These are phyloP conservation scores for Tetramorium alpestre DNA, from an alignment of 1,140 invertebrate species.

Conservation along the genomic window DNA sequence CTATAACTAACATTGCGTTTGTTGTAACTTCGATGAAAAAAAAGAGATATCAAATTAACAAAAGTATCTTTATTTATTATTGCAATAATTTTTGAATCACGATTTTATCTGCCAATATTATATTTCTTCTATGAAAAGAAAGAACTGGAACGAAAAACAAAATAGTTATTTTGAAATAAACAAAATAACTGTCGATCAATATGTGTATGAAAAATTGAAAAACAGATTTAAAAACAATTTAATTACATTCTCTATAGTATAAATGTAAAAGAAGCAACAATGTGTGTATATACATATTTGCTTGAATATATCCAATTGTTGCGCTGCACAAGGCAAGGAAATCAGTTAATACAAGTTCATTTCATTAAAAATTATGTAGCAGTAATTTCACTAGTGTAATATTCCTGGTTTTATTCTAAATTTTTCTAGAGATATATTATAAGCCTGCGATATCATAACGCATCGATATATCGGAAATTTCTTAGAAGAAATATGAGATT, in stretches of 20 bases:
- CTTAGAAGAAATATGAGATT: background rate
- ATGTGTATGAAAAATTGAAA: background rate
- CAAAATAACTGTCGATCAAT: background rate
- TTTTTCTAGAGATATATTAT: slow-evolving; percentile 27
- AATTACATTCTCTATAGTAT: background rate
- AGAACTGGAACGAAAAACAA: background rate
- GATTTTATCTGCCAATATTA: background rate
- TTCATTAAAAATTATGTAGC: slow-evolving; percentile 36
- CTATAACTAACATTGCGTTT: background rate
- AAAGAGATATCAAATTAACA: background rate
- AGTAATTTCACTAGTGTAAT: slow-evolving; percentile 11
- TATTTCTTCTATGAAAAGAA: background rate
- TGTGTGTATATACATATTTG: no score
- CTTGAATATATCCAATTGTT: slow-evolving; percentile 9
- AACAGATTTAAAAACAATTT: background rate
- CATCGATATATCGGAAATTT: slow-evolving; percentile 5
- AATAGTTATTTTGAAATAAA: background rate
- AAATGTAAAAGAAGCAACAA: background rate
- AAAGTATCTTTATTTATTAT: background rate
- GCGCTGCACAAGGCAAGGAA: background rate
- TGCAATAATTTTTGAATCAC: background rate
- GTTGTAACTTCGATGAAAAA: background rate
- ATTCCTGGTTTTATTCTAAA: slow-evolving; percentile 31
- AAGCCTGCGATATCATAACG: background rate
- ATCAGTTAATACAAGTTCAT: slow-evolving; percentile 43